Conservation (phyloP, 2,888 invertebrate genomes). For the Dromius quadrimaculatus region DNA sequence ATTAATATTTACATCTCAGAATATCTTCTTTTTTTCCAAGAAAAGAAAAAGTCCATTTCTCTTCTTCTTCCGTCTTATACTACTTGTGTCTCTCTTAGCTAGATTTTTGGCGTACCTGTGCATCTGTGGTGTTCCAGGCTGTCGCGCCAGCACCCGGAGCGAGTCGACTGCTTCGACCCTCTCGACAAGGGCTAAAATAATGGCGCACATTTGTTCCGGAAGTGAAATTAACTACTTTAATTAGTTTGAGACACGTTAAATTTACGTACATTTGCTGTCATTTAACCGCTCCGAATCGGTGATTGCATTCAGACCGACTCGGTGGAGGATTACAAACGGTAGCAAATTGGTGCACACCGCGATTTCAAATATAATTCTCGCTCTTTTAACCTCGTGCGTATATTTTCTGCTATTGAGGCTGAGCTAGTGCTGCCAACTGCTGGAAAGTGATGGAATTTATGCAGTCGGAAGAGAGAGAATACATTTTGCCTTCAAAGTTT, state of each 20-base stretch:
- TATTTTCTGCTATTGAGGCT: too few species aligned
- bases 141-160: constrained; percentile 55
- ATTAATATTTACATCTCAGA: too few species aligned
- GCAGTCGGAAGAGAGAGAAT: background rate
- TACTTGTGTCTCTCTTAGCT: background rate
- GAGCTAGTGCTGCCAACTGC: constrained; percentile 55
- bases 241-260: constrained; percentile 68
- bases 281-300: constrained; percentile 52
- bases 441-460: background rate
- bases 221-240: constrained; percentile 68
- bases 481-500: too few species aligned
- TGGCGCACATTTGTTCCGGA: constrained; percentile 66
- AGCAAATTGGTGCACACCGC: constrained; percentile 54
- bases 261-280: constrained; percentile 65
- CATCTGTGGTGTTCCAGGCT: background rate
- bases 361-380: constrained; percentile 61
- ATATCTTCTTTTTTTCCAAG: too few species aligned
- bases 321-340: constrained; percentile 39
- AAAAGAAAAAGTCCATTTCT: too few species aligned
- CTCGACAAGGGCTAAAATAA: constrained; percentile 63
- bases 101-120: constrained; percentile 31
- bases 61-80: too few species aligned
- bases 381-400: constrained; percentile 61
- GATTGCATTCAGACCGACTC: constrained; percentile 39
- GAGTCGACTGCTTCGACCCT: constrained; percentile 53